These are phyloP conservation scores for Apostichopus californicus DNA, from an alignment of 35 echinoderm and acorn worm species.

Conservation along the genomic window DNA sequence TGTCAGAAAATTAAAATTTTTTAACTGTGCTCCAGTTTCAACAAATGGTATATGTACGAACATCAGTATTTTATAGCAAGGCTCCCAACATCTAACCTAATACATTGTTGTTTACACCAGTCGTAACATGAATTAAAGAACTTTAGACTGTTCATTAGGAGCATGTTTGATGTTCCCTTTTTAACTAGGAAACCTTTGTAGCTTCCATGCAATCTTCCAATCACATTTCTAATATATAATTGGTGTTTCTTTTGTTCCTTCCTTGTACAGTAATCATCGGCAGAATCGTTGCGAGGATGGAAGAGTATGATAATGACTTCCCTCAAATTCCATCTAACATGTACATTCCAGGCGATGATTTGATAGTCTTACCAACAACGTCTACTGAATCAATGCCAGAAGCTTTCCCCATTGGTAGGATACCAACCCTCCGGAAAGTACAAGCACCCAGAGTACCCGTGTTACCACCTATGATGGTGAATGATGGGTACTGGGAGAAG, in stretches of 20 bases:
- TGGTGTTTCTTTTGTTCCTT: background rate
- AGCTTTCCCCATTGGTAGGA: background rate
- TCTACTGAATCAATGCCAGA: background rate
- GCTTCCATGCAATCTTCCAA: too few relatives aligned
- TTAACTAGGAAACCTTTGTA: too few relatives aligned
- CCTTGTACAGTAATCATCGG: constrained; percentile 28
- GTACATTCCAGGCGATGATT: constrained; percentile 29
- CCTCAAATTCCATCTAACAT: constrained; percentile 9
- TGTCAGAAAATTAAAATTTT: too few relatives aligned
- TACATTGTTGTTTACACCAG: too few relatives aligned
- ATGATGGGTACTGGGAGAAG: constrained; percentile 2
- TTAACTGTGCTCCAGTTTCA: too few relatives aligned
- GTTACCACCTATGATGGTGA: constrained; percentile 35
- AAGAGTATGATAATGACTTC: constrained; percentile 34
- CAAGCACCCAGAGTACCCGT: constrained; percentile 16
- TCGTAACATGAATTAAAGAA: too few relatives aligned
- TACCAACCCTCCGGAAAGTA: constrained; percentile 33
- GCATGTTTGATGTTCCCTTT: too few relatives aligned
- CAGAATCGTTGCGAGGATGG: constrained; percentile 43
- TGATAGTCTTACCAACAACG: background rate
- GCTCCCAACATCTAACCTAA: too few relatives aligned
- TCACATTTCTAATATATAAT: too few relatives aligned
- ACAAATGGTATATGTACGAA: too few relatives aligned
- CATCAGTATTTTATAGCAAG: too few relatives aligned
- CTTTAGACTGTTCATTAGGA: too few relatives aligned